phyloP scores from a whole-genome alignment of 2,888 invertebrate genomes.

The Yponomeuta malinellus region DNA sequence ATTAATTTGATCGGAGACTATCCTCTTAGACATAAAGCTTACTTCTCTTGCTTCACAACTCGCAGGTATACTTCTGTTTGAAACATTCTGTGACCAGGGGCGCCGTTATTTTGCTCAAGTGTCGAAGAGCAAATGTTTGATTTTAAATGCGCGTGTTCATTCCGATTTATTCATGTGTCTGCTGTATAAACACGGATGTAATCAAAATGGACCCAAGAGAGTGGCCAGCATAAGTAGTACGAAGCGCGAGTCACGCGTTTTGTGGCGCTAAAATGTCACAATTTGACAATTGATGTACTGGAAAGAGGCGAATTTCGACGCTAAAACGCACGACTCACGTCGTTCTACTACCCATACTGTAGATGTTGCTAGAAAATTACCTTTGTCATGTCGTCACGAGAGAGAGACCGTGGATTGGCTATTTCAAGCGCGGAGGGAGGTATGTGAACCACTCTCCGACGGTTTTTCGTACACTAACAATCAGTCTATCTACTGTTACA shows the following conservation, averaged over 20 bases:
- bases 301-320: too few species aligned
- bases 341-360: too few species aligned
- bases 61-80: background rate
- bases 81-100: background rate
- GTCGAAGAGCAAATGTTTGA: background rate
- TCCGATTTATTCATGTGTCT: background rate
- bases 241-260: background rate
- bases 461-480: too few species aligned
- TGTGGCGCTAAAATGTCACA: background rate
- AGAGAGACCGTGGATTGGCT: too few species aligned
- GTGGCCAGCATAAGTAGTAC: background rate
- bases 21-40: background rate
- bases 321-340: too few species aligned
- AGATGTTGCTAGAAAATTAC: too few species aligned
- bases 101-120: conserved; percentile 1
- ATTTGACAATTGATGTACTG: background rate
- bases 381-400: too few species aligned
- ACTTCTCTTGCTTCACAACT: too few species aligned
- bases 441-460: too few species aligned
- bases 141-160: conserved; percentile 1
- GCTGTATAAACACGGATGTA: background rate
- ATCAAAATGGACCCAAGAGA: background rate
- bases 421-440: too few species aligned
- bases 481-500: too few species aligned
- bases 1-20: background rate